These are phyloP conservation scores for Bubalus kerabau DNA, from an alignment of 2,113 vertebrate genomes.

Conservation along the genomic window DNA sequence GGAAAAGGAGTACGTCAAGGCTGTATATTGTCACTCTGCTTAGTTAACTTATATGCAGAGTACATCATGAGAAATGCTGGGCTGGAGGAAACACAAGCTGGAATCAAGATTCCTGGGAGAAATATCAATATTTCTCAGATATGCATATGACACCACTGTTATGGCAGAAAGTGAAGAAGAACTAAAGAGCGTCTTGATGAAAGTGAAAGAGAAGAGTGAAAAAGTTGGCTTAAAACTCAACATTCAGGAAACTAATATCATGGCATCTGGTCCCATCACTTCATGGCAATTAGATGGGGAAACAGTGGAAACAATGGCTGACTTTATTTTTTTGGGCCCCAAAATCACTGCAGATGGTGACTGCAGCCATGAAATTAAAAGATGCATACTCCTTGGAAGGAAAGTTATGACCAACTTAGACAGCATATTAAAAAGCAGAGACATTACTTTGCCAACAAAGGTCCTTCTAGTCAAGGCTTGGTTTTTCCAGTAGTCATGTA, in stretches of 20 bases:
- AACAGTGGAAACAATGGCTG: not conserved
- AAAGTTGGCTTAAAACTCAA: not conserved
- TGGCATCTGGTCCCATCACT: not conserved
- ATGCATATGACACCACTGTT: not conserved
- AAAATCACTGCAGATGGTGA: not conserved
- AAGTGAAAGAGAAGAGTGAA: not conserved
- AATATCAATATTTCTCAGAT: not conserved
- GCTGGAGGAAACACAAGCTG: not conserved
- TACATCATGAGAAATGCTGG: not conserved
- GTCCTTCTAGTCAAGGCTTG: not conserved
- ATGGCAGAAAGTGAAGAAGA: not conserved
- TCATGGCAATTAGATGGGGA: not conserved
- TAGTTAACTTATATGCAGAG: not conserved
- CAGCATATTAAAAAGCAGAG: not conserved
- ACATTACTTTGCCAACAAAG: not conserved
- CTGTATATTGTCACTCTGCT: not conserved
- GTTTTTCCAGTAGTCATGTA: not conserved
- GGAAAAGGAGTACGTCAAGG: not conserved
- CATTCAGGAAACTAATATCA: not conserved
- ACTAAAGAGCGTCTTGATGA: not conserved
- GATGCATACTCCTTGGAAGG: not conserved
- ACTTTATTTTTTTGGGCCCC: not conserved
- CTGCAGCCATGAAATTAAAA: not conserved
- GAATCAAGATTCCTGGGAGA: not conserved
- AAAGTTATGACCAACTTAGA: not conserved